Percentiles rank a stretch among this genome's conserved stretches.
Conservation (phyloP, 2,888 invertebrate species). For the Blomia tropicalis region DNA sequence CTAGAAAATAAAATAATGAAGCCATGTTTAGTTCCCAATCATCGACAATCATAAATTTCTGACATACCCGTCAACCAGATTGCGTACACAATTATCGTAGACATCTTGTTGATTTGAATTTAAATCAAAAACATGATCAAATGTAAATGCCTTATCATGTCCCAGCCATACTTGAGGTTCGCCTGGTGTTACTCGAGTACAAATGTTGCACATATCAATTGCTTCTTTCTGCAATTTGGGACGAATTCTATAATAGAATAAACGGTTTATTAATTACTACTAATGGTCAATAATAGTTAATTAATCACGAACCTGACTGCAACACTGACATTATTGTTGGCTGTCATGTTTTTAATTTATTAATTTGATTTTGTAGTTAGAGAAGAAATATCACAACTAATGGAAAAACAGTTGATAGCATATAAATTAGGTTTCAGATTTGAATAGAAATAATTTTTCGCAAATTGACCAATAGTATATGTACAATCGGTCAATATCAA, state of each 20-base stretch:
- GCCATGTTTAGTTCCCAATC: neutral
- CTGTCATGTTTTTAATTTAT: constrained; percentile 18
- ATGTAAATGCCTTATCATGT: constrained; percentile 85
- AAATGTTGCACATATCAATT: constrained; percentile 83
- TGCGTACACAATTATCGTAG: constrained; percentile 65
- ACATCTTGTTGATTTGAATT: constrained; percentile 54
- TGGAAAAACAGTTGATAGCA: too few species aligned
- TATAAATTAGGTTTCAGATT: too few species aligned
- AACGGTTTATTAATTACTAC: neutral
- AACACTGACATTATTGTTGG: constrained; percentile 22
- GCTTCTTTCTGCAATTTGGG: constrained; percentile 82
- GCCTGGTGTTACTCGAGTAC: constrained; percentile 69
- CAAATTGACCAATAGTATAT: too few species aligned
- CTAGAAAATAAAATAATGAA: too few species aligned
- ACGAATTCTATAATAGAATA: constrained; percentile 54
- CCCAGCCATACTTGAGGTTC: constrained; percentile 84
- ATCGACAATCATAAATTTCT: constrained; percentile 1
- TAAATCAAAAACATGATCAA: constrained; percentile 84
- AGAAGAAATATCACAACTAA: too few species aligned
- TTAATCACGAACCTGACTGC: constrained; percentile 17
- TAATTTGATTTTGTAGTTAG: too few species aligned
- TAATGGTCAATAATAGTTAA: neutral
- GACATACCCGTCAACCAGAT: constrained; percentile 59
- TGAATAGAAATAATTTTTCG: too few species aligned
- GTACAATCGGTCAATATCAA: too few species aligned